Conservation (phyloP, 37 sponge, comb jelly and placozoan genomes). For the Ianthella basta region DNA sequence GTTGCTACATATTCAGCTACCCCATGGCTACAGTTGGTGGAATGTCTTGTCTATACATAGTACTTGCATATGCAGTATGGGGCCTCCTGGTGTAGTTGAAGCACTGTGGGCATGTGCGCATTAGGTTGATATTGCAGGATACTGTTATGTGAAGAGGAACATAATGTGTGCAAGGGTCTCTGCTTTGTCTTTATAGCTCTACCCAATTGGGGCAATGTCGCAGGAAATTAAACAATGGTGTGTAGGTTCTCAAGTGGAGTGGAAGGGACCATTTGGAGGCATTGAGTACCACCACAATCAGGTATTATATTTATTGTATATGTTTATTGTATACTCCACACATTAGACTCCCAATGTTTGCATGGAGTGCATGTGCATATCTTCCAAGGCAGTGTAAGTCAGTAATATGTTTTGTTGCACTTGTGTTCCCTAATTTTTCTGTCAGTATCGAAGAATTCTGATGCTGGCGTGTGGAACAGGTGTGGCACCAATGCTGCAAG, state of each 20-base stretch:
- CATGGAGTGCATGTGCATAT: not conserved
- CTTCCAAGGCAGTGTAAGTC: not conserved
- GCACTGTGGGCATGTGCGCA: too few species aligned
- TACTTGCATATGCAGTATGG: too few species aligned
- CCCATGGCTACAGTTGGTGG: too few species aligned
- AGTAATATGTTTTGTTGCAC: not conserved
- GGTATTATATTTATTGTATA: not conserved
- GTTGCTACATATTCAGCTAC: too few species aligned
- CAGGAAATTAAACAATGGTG: slow-evolving; percentile 45
- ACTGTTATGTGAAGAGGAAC: too few species aligned
- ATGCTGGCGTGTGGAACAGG: slow-evolving; percentile 90
- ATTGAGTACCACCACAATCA: slow-evolving; percentile 52
- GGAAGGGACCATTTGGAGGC: slow-evolving; percentile 76
- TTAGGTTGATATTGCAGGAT: too few species aligned
- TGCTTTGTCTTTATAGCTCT: slow-evolving; percentile 7
- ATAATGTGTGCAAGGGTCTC: too few species aligned
- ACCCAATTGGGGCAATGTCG: slow-evolving; percentile 48
- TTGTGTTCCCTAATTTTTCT: not conserved
- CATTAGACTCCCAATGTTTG: not conserved
- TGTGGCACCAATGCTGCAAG: slow-evolving; percentile 78
- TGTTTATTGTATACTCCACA: not conserved
- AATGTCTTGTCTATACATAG: too few species aligned
- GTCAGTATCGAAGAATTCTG: slow-evolving; percentile 47
- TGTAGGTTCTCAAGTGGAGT: slow-evolving; percentile 45
- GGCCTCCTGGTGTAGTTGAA: too few species aligned